Conservation (phyloP, 1,140 invertebrate genomes). For the Leptoteleia sp. region DNA sequence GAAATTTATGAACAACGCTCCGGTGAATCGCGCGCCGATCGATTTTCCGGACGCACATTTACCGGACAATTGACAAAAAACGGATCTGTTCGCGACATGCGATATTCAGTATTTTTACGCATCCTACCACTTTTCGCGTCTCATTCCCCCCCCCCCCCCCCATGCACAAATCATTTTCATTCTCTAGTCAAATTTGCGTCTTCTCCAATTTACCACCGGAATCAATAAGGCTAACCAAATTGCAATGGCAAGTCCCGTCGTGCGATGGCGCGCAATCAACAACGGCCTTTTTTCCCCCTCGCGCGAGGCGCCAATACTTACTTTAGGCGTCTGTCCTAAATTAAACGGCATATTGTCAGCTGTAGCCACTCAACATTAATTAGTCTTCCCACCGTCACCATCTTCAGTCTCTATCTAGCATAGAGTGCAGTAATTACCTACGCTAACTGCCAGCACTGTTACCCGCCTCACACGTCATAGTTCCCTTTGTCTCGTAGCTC, state of each 20-base stretch:
- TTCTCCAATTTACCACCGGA: conserved; percentile 22
- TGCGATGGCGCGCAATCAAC: conserved; percentile 1
- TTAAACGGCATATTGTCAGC: conserved; percentile 53
- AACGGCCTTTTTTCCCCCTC: conserved; percentile 26
- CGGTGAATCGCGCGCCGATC: too few relatives aligned
- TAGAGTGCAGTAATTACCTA: conserved; percentile 72
- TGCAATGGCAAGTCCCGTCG: conserved; percentile 9
- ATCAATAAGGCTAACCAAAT: conserved; percentile 38
- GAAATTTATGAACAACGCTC: conserved; percentile 11
- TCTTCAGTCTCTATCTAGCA: conserved; percentile 64
- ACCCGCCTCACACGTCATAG: conserved; percentile 67
- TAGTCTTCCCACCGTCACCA: conserved; percentile 65
- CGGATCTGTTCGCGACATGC: too few relatives aligned
- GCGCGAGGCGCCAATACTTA: conserved; percentile 30
- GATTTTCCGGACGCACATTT: not conserved
- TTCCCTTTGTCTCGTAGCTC: conserved; percentile 72
- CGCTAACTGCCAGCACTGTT: conserved; percentile 75
- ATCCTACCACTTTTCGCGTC: not conserved
- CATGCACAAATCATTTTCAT: conserved; percentile 25
- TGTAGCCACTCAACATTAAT: conserved; percentile 58
- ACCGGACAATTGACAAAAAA: not conserved
- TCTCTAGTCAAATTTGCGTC: conserved; percentile 25
- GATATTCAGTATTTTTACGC: conserved; percentile 1
- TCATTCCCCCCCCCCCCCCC: conserved; percentile 2
- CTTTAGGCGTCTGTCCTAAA: conserved; percentile 47